These are phyloP conservation scores for Thelaira solivaga DNA, from an alignment of 2,888 invertebrate genomes.

Conservation along the genomic window DNA sequence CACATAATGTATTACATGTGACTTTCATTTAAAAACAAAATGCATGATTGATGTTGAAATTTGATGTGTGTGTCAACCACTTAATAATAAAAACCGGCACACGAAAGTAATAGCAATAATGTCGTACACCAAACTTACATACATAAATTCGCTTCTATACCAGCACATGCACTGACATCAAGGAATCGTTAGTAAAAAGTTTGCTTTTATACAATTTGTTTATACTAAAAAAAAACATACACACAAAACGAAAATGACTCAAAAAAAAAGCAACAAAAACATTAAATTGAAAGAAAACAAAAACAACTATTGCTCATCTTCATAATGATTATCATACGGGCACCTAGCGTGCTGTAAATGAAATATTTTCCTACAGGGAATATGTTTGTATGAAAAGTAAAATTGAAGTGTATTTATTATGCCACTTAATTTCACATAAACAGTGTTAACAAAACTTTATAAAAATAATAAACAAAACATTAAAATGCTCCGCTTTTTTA, in stretches of 20 bases:
- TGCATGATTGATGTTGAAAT: too few species aligned
- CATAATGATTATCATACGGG: slow-evolving; percentile 28
- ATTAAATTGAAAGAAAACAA: too few species aligned
- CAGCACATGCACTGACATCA: too few species aligned
- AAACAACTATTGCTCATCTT: slow-evolving; percentile 53
- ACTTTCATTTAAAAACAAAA: too few species aligned
- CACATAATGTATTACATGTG: too few species aligned
- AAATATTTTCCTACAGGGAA: not conserved
- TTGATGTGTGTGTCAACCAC: too few species aligned
- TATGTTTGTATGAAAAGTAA: too few species aligned
- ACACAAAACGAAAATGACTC: not conserved
- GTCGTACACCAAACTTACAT: not conserved
- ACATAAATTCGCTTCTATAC: too few species aligned
- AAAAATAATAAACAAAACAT: too few species aligned
- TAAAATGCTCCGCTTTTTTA: too few species aligned
- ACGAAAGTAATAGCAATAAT: slow-evolving; percentile 15
- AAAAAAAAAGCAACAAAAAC: not conserved
- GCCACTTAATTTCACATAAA: not conserved
- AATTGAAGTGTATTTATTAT: not conserved
- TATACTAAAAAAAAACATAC: slow-evolving; percentile 1
- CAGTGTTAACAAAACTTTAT: not conserved
- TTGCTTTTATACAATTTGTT: too few species aligned
- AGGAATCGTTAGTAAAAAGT: too few species aligned
- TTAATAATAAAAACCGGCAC: slow-evolving; percentile 35
- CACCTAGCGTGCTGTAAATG: not conserved